Conservation (phyloP, 2,888 invertebrate species). For the Pardosa pseudoannulata region DNA sequence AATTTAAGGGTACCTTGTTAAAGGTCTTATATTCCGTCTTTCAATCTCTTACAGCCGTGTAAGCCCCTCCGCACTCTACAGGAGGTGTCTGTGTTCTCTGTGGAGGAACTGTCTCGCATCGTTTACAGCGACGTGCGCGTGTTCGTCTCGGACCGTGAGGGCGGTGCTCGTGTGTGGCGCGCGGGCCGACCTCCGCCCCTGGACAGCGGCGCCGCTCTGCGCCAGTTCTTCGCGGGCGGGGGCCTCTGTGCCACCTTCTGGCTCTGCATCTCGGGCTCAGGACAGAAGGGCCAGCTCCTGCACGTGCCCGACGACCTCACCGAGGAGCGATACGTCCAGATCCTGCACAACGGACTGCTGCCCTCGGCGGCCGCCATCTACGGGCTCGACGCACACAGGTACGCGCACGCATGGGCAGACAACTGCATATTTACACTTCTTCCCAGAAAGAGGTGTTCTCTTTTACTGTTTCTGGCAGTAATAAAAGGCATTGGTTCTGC, state of each 20-base stretch:
- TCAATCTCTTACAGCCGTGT: neutral
- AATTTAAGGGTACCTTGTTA: too few species aligned
- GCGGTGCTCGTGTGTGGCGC: conserved; percentile 59
- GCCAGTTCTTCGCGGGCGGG: conserved; percentile 52
- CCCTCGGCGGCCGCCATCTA: conserved; percentile 69
- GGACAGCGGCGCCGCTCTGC: conserved; percentile 50
- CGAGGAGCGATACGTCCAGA: conserved; percentile 69
- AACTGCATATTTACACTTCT: too few species aligned
- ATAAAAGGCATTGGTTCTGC: too few species aligned
- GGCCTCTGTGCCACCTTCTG: conserved; percentile 67
- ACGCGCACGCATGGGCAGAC: too few species aligned
- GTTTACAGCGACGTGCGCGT: conserved; percentile 67
- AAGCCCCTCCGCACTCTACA: conserved; percentile 42
- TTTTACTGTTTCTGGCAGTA: too few species aligned
- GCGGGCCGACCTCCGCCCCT: conserved; percentile 62
- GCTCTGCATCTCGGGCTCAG: conserved; percentile 64
- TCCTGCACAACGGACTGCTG: conserved; percentile 63
- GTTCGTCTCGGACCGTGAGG: conserved; percentile 49
- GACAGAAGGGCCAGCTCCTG: conserved; percentile 50
- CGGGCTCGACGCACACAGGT: conserved; percentile 68
- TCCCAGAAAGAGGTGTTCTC: too few species aligned
- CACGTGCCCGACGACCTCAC: conserved; percentile 70
- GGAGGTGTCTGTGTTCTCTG: conserved; percentile 33
- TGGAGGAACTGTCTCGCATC: conserved; percentile 43
- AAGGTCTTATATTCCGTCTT: too few species aligned